Evolutionary conservation across 2,797 vertebrate genomes (phyloP).

Genomic region (Sardinella longiceps): DNA sequence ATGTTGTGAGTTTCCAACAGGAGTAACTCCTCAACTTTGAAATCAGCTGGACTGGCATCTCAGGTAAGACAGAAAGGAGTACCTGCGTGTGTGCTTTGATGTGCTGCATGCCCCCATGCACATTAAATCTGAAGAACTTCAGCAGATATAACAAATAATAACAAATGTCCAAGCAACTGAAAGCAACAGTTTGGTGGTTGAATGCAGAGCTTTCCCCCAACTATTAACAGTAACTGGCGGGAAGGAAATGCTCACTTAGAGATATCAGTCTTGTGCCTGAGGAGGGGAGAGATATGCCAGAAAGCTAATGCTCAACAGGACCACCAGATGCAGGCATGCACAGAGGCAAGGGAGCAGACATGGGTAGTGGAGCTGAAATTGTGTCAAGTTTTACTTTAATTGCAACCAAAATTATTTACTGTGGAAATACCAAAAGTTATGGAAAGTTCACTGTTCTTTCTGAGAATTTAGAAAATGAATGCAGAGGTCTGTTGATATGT

Average conservation of each 20-base stretch:
- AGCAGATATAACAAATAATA: neutral
- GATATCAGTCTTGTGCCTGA: neutral
- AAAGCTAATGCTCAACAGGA: neutral
- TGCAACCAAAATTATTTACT: neutral
- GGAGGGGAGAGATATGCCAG: neutral
- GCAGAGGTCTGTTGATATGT: neutral
- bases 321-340: slow-evolving; percentile 7
- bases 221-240: neutral
- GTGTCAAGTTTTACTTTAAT: neutral
- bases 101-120: neutral
- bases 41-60: neutral
- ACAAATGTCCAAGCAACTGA: neutral
- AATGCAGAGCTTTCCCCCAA: neutral
- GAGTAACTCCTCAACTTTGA: neutral
- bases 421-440: too few species aligned
- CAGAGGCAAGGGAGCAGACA: neutral
- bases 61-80: neutral
- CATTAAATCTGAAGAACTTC: neutral
- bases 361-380: neutral
- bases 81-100: neutral
- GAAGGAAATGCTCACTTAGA: neutral
- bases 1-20: neutral
- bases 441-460: neutral
- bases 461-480: neutral
- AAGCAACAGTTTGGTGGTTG: neutral